These are phyloP conservation scores for Cetoscarus ocellatus DNA, from an alignment of 2,797 vertebrate species.

Conservation along the genomic window DNA sequence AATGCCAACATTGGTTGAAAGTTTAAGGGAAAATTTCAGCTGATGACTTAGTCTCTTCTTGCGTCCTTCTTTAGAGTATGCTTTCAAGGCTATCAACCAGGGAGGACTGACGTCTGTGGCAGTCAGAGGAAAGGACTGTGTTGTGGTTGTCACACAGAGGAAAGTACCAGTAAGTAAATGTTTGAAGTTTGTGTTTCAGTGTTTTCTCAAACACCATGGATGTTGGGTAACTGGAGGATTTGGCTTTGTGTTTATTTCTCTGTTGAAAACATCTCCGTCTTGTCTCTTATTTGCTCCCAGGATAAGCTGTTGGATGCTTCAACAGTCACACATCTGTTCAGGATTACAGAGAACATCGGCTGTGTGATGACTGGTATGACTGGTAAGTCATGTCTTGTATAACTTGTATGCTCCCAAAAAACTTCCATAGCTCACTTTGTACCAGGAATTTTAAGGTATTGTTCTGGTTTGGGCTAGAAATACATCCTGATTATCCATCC, in stretches of 20 bases:
- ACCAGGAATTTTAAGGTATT: not conserved
- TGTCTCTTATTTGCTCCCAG: conserved; percentile 79
- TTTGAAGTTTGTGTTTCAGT: not conserved
- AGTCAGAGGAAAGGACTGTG: conserved; percentile 94
- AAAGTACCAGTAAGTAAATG: conserved; percentile 93
- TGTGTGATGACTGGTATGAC: conserved; percentile 98
- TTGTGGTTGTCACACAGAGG: conserved; percentile 93
- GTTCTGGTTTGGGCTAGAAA: not conserved
- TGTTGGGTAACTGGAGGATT: not conserved
- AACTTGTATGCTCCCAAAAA: not conserved
- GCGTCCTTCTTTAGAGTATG: conserved; percentile 86
- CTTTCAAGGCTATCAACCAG: conserved; percentile 97
- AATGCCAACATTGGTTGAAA: no score
- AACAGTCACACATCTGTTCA: conserved; percentile 95
- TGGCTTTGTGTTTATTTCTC: not conserved
- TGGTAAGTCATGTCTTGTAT: conserved; percentile 67
- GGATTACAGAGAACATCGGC: conserved; percentile 94
- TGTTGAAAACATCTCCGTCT: not conserved
- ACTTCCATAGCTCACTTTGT: not conserved
- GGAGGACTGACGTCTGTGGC: conserved; percentile 95
- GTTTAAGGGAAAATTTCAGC: not conserved
- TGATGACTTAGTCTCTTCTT: not conserved
- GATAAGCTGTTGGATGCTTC: conserved; percentile 92
- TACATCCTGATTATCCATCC: no score
- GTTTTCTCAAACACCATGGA: not conserved